phyloP scores from a whole-genome alignment of 2,113 vertebrate species.

The Syrrhaptes paradoxus region DNA sequence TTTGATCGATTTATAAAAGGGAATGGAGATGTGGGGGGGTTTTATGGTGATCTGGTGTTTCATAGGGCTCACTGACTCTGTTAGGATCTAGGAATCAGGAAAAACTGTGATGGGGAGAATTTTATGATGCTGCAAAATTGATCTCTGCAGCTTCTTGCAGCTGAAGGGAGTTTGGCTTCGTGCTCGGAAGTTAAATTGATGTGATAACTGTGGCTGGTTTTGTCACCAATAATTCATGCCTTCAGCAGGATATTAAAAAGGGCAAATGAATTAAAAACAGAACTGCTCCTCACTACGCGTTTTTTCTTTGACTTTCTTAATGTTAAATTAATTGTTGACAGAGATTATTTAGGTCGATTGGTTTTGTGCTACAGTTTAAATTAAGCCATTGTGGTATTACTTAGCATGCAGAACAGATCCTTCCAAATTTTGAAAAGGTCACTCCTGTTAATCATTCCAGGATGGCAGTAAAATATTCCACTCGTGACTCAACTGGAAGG shows the following conservation, averaged over 20 bases:
- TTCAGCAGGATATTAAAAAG: not conserved
- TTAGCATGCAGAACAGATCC: conserved; percentile 16
- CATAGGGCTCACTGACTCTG: not conserved
- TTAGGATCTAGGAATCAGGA: not conserved
- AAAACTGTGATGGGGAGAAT: not conserved
- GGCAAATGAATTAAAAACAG: not conserved
- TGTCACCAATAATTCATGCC: conserved; percentile 14
- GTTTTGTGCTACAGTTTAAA: not conserved
- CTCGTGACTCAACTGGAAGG: conserved; percentile 37
- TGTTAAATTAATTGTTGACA: conserved; percentile 14
- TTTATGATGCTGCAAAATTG: not conserved
- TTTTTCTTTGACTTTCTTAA: conserved; percentile 8
- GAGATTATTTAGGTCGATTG: not conserved
- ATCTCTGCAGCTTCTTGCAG: not conserved
- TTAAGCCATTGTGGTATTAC: not conserved
- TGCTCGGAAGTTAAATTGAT: not conserved
- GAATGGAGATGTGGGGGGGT: fast-evolving
- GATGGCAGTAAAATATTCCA: not conserved
- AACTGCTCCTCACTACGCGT: not conserved
- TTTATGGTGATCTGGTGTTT: not conserved
- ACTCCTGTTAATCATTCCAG: conserved; percentile 28
- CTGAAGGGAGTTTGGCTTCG: not conserved
- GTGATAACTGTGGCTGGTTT: not conserved
- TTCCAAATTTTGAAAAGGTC: conserved; percentile 42
- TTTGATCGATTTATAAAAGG: not conserved